These are phyloP conservation scores for Lepus europaeus DNA, from an alignment of 2,113 vertebrate species.

Conservation along the genomic window DNA sequence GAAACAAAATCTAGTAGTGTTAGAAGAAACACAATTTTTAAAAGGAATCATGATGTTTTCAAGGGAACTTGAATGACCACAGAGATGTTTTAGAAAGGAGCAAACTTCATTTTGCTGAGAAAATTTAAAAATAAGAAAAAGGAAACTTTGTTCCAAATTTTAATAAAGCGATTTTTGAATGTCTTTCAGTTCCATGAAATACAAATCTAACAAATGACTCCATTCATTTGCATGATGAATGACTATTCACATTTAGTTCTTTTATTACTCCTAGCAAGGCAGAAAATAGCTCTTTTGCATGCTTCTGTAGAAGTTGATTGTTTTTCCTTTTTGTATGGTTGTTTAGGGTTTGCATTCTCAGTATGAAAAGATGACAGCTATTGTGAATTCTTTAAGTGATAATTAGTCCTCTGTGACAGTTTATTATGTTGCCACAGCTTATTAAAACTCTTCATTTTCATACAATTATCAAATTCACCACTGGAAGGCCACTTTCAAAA, in stretches of 20 bases:
- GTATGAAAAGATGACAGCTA: constrained; percentile 85
- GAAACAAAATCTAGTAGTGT: constrained; percentile 10
- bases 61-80: constrained; percentile 46
- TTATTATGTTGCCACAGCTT: constrained; percentile 84
- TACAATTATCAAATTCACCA: constrained; percentile 81
- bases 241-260: constrained; percentile 83
- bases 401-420: constrained; percentile 86
- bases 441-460: constrained; percentile 85
- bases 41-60: not conserved
- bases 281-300: constrained; percentile 84
- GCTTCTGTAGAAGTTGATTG: constrained; percentile 81
- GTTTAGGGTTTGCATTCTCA: constrained; percentile 81
- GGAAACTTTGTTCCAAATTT: constrained; percentile 70
- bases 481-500: constrained; percentile 77
- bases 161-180: constrained; percentile 79
- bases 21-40: constrained; percentile 22
- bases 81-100: constrained; percentile 56
- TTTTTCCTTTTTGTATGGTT: constrained; percentile 80
- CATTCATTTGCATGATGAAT: constrained; percentile 87
- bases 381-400: constrained; percentile 82
- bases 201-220: constrained; percentile 83
- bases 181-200: constrained; percentile 78
- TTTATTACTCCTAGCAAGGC: constrained; percentile 84
- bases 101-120: constrained; percentile 28
- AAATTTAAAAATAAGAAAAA: constrained; percentile 49